Evolutionary conservation across 2,113 vertebrate species (phyloP).

Genomic region (Balaenoptera acutorostrata): DNA sequence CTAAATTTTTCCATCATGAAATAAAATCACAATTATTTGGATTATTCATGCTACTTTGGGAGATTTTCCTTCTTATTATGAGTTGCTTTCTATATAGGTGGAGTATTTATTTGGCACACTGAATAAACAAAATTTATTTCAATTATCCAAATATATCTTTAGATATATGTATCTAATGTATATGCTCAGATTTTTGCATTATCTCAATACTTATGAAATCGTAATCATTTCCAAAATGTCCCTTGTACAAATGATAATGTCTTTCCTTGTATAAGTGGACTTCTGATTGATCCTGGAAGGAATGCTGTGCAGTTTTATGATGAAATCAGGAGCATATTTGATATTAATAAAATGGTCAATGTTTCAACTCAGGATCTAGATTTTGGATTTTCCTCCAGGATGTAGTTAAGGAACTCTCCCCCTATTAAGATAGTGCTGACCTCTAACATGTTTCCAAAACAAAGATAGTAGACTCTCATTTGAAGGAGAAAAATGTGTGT

Average conservation of each 20-base stretch:
- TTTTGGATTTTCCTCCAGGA: background rate
- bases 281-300: background rate
- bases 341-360: background rate
- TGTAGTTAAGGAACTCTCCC: background rate
- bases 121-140: conserved; percentile 7
- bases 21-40: background rate
- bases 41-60: background rate
- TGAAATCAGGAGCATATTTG: background rate
- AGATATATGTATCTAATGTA: background rate
- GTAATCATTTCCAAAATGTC: background rate
- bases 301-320: background rate
- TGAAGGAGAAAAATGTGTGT: background rate
- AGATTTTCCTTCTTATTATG: background rate
- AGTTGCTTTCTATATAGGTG: background rate
- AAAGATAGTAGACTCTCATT: background rate
- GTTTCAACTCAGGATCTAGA: background rate
- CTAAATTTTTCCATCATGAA: conserved; percentile 17
- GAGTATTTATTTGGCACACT: background rate
- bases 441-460: background rate
- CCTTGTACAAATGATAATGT: background rate
- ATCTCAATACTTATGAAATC: background rate
- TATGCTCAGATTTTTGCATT: background rate
- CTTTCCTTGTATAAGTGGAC: background rate
- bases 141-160: background rate
- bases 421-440: background rate